These are phyloP conservation scores for Emydoidea blandingii DNA, from an alignment of 2,797 vertebrate genomes.

Conservation along the genomic window DNA sequence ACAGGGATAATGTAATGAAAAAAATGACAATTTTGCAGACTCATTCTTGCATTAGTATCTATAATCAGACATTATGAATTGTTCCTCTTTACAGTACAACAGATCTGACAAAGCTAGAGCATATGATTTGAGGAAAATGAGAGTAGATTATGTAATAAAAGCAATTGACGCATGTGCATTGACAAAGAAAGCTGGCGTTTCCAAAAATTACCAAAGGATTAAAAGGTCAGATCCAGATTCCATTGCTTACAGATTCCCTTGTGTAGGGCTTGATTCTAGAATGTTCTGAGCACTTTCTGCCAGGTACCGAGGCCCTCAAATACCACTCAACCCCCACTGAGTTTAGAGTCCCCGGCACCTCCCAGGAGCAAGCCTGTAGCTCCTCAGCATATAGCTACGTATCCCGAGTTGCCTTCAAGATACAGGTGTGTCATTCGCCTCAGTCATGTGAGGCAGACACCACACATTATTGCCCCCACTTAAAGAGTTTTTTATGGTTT, in stretches of 20 bases:
- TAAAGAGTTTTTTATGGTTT: background rate
- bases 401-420: background rate
- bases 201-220: background rate
- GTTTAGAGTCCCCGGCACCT: background rate
- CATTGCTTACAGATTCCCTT: background rate
- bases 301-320: background rate
- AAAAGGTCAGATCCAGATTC: background rate
- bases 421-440: background rate
- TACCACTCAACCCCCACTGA: background rate
- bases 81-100: background rate
- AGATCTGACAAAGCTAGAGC: background rate
- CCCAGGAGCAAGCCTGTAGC: background rate
- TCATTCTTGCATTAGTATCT: background rate
- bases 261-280: background rate
- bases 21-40: background rate
- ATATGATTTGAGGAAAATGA: background rate
- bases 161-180: background rate
- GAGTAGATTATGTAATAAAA: background rate
- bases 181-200: background rate
- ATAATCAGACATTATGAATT: background rate
- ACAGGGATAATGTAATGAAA: background rate
- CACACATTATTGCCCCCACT: rapidly evolving
- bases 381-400: background rate
- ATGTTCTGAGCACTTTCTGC: background rate
- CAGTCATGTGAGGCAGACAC: background rate